These are phyloP conservation scores for Ceratitis capitata DNA, from an alignment of 1,140 invertebrate genomes.

Conservation along the genomic window DNA sequence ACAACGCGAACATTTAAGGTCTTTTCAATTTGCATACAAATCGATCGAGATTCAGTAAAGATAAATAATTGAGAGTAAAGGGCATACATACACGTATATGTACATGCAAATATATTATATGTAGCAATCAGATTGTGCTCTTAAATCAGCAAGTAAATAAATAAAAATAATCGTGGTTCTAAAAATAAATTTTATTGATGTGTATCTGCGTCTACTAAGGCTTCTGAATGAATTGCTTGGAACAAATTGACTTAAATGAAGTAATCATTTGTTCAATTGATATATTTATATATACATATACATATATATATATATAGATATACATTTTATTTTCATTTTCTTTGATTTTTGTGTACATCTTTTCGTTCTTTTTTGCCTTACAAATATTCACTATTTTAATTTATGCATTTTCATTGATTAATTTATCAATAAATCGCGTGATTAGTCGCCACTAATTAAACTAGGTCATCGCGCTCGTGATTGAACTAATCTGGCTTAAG, in stretches of 20 bases:
- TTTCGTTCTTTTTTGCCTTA: no score
- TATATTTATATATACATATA: not conserved
- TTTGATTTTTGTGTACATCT: not conserved
- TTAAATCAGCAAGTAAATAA: not conserved
- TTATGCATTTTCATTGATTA: not conserved
- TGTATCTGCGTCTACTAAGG: no score
- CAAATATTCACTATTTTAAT: no score
- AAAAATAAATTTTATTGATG: not conserved
- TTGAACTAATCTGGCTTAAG: not conserved
- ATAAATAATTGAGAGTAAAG: slow-evolving; percentile 28
- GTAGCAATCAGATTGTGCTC: no score
- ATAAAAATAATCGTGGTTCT: not conserved
- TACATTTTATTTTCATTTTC: not conserved
- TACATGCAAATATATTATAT: no score
- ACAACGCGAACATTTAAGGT: slow-evolving; percentile 25
- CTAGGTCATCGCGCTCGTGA: not conserved
- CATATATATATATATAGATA: not conserved
- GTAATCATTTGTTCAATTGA: no score
- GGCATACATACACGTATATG: not conserved
- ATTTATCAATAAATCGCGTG: slow-evolving; percentile 12
- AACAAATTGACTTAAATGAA: no score
- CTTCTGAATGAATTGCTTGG: no score
- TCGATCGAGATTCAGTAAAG: slow-evolving; percentile 5
- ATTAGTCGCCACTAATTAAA: slow-evolving; percentile 12
- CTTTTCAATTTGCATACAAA: slow-evolving; percentile 38